A percentile compares a stretch with the other conserved stretches of the same genome.
phyloP scores from a whole-genome alignment of 2,888 invertebrate genomes.

The Aporophyla lueneburgensis region DNA sequence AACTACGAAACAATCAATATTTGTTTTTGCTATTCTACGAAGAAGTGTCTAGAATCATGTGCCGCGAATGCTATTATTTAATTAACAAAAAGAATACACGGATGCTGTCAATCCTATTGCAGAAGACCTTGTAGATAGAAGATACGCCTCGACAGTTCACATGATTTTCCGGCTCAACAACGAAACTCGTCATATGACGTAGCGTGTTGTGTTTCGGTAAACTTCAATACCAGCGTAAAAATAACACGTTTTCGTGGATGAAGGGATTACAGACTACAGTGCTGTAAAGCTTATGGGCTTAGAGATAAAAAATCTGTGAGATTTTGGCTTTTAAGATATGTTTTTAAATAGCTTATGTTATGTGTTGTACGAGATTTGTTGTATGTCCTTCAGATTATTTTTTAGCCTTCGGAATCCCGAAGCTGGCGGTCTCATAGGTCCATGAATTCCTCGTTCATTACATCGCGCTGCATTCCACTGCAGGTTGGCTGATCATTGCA shows the following conservation, averaged over 20 bases:
- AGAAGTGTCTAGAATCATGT: too few species aligned
- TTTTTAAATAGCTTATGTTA: background rate
- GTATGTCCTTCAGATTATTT: background rate
- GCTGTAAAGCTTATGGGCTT: conserved; percentile 20
- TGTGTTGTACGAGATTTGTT: background rate
- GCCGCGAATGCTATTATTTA: background rate
- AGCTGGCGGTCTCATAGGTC: background rate
- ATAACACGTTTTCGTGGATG: conserved; percentile 22
- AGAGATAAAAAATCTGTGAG: background rate
- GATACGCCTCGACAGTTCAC: conserved; percentile 4
- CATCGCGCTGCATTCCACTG: background rate
- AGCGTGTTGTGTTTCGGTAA: background rate
- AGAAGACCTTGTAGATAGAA: background rate
- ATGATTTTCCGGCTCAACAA: background rate
- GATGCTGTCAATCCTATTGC: conserved; percentile 4
- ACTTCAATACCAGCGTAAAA: conserved; percentile 1
- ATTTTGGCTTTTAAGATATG: background rate
- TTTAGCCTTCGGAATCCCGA: background rate
- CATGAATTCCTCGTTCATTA: too few species aligned
- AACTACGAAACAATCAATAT: too few species aligned
- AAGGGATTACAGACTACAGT: conserved; percentile 23
- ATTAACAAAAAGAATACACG: background rate
- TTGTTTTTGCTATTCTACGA: too few species aligned
- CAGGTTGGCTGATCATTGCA: background rate
- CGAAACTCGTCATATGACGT: background rate